Base-by-base conservation (phyloP, 2,113 vertebrate species). In the Psephotus haematonotus region DNA sequence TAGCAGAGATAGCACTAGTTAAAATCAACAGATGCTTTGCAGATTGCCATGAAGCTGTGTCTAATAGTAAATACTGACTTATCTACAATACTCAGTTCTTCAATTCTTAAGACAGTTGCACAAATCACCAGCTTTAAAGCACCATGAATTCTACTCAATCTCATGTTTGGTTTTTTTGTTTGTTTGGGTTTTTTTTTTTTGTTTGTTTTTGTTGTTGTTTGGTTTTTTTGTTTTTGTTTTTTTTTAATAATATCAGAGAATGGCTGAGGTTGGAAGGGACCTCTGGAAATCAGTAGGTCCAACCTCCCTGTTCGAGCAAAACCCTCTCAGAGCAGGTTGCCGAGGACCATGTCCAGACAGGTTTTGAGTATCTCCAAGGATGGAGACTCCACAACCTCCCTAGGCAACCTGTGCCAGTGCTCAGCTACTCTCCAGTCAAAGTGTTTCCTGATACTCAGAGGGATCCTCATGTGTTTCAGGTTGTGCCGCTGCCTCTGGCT, bases 251-350 rank as follows among this genome's bases (percentile, higher is more conserved):
- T 2, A 28, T 25, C 22, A 76, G 28, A 75, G 70, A 79, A 81
- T 3, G 29, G 27, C 6, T 86, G 52, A 77, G 12, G 11, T 46
- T 80, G 64, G 31, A 44, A 62, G 9, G 13, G 18, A 20, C 9
- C 10, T 37, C n/a, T 84, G 8, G 8, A 78, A 3, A 13, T 50
- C 49, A 52, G 2, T 2, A 57, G 16, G 7, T 33, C 8, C 11
- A 50, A 44, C 2, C 3, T 8, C 7, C 4, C 10, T 31, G 12
- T 13, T 75, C 18, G 28, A 41, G 28, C 0, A 2, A 7, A 14
- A 16, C 4, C 4, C 29, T 37, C 7, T 15, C 37, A 33, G 28
- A 72, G 31, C 4, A 31, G 28, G 25, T 16, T 80, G 6, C 10
- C 29, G 15, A 72, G 8, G 29, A 52, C 13, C 10, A 4, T 17